Base-by-base conservation (phyloP, 2,797 vertebrate genomes). In the Typhlichthys subterraneus region DNA sequence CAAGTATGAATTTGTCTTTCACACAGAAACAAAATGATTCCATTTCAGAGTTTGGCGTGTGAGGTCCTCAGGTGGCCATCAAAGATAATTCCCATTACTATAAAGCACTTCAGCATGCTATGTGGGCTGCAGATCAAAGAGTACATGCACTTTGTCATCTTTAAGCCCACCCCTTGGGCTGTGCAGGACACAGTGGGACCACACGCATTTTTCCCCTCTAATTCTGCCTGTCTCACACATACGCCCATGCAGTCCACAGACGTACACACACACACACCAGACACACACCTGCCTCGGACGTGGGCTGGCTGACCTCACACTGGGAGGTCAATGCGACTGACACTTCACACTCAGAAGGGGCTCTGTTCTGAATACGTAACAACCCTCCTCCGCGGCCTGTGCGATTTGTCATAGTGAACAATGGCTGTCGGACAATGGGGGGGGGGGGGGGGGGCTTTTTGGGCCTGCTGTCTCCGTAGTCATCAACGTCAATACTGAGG, bases 381-480 rank as follows among this genome's bases (percentile, higher is more conserved):
- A 63, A 33, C 38, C 33, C 59, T 48, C n/a, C 62, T 52, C 47
- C 11, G 1, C 15, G 38, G 51, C 63, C 68, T 45, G 63, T 65
- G 69, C 71, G 73, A 80, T 76, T 73, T 80, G 81, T 85, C 85
- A 81, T 59, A 67, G 72, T 53, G 56, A 87, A 85, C 74, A 84
- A 85, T 80, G 77, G 85, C 76, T 78, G 33, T 70, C 74, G 79
- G 79, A 82, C 75, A 75, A 82, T 82, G 23, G 23, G 3, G 3
- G 23, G 23, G 23, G 23, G 23, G 3, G 3, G 23, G 23, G 23
- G 19, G 67, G 73, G 84, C 77, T 85, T 78, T 72, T 12, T 83
- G 76, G 85, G 84, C 81, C 78, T 63, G 63, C 78, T 46, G 77
- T 85, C 82, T 76, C 79, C 85, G 92, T 91, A 90, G 85, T 91